Evolutionary conservation across 2,797 vertebrate genomes (phyloP).

Genomic region (Eulemur albifrons): DNA sequence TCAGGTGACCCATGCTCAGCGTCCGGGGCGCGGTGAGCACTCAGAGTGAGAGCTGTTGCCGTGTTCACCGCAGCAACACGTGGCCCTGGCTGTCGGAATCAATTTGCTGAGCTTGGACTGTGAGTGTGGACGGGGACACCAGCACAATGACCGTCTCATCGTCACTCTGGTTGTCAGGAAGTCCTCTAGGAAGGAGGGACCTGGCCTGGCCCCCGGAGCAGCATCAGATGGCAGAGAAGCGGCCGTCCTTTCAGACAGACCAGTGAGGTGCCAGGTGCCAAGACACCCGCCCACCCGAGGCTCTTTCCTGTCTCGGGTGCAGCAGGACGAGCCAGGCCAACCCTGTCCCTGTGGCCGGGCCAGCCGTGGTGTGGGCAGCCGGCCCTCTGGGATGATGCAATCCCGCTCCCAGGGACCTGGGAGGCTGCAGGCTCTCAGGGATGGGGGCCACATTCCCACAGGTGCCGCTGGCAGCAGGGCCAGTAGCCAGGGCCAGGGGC

Average conservation of each 20-base stretch:
- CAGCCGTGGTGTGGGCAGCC: background rate
- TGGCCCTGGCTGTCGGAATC: background rate
- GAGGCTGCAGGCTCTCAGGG: constrained; percentile 14
- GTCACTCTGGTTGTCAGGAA: background rate
- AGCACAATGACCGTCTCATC: background rate
- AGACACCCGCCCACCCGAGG: background rate
- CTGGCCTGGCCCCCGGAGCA: background rate
- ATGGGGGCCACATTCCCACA: constrained; percentile 75
- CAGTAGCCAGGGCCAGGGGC: background rate
- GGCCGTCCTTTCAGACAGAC: background rate
- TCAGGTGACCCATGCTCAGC: rapidly evolving
- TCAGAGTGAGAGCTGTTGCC: too few species aligned
- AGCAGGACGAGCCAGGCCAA: constrained; percentile 45
- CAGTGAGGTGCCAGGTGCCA: background rate
- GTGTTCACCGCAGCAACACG: rapidly evolving
- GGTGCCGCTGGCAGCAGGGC: constrained; percentile 30
- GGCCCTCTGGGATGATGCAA: background rate
- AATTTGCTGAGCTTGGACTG: too few species aligned
- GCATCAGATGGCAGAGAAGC: background rate
- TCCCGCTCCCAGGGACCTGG: background rate
- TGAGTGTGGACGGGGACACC: rapidly evolving
- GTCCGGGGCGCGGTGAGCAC: rapidly evolving
- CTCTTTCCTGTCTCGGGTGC: background rate
- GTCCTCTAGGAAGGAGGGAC: background rate
- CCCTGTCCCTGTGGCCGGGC: background rate